phyloP scores from a whole-genome alignment of 2,888 invertebrate species.

The Alloplasta piceator region DNA sequence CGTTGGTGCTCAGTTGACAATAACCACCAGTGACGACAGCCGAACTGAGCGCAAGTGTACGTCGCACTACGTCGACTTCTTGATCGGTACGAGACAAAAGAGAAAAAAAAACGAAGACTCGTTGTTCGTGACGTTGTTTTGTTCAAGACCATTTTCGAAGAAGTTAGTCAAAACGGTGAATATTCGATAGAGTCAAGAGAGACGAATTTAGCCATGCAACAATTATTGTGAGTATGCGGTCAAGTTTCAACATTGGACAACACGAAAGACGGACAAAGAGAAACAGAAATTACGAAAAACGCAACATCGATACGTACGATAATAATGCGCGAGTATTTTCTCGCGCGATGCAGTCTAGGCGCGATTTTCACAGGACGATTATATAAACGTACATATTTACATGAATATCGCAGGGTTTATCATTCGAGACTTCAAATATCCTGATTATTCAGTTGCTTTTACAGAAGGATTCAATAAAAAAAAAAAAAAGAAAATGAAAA shows the following conservation, averaged over 20 bases:
- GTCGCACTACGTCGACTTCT: conserved; percentile 55
- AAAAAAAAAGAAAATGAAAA: too few species aligned
- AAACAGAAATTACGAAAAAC: conserved; percentile 36
- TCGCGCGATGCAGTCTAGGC: conserved; percentile 40
- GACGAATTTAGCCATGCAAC: background rate
- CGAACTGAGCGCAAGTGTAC: conserved; percentile 60
- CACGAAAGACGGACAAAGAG: conserved; percentile 18
- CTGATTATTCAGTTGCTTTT: too few species aligned
- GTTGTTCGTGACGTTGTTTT: background rate
- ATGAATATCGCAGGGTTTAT: background rate
- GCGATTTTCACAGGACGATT: conserved; percentile 41
- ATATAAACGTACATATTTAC: conserved; percentile 1
- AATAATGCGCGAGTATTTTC: conserved; percentile 28
- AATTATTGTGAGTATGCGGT: background rate
- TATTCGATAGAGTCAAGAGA: background rate
- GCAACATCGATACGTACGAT: conserved; percentile 63
- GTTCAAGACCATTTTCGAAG: background rate
- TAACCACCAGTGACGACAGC: conserved; percentile 69
- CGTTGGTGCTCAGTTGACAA: conserved; percentile 71
- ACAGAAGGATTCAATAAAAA: too few species aligned
- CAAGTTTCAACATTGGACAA: conserved; percentile 28
- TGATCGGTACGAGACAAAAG: conserved; percentile 19
- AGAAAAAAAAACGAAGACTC: background rate
- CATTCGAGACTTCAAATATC: too few species aligned
- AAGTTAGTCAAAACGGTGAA: background rate